phyloP scores from a whole-genome alignment of 2,797 vertebrate species.

The Huso huso region DNA sequence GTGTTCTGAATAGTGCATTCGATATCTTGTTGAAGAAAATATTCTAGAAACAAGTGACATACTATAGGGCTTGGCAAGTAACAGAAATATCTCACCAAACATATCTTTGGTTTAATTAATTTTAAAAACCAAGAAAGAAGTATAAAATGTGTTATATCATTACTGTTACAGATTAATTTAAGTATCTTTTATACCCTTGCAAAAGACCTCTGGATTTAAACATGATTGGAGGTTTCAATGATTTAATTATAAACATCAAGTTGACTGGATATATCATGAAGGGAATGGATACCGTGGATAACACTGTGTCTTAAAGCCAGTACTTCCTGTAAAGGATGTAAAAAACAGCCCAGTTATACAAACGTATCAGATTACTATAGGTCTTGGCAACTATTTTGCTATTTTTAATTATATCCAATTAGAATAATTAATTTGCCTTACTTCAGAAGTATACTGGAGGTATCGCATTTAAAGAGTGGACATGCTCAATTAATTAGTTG shows the following conservation, averaged over 20 bases:
- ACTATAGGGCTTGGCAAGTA: too few species aligned
- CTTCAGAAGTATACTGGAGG: conserved; percentile 51
- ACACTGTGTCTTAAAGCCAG: background rate
- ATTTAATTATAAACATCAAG: too few species aligned
- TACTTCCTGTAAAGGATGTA: background rate
- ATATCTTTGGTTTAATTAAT: background rate
- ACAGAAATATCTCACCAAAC: background rate
- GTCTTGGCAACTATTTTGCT: conserved; percentile 40
- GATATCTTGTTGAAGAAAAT: too few species aligned
- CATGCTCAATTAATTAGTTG: conserved; percentile 55
- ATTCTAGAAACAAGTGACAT: too few species aligned
- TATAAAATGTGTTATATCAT: background rate
- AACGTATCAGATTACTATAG: conserved; percentile 24
- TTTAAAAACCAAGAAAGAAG: background rate
- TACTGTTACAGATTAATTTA: background rate
- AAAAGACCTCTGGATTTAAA: too few species aligned
- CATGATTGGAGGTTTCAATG: too few species aligned
- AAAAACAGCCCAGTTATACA: conserved; percentile 19
- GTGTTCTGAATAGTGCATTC: too few species aligned
- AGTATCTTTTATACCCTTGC: background rate
- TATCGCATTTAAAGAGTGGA: conserved; percentile 52
- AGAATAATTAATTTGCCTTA: conserved; percentile 48
- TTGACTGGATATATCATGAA: too few species aligned
- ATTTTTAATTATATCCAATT: conserved; percentile 57
- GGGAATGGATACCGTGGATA: background rate